phyloP scores from a whole-genome alignment of 2,797 vertebrate genomes.

The Brachyrhaphis roseni region DNA sequence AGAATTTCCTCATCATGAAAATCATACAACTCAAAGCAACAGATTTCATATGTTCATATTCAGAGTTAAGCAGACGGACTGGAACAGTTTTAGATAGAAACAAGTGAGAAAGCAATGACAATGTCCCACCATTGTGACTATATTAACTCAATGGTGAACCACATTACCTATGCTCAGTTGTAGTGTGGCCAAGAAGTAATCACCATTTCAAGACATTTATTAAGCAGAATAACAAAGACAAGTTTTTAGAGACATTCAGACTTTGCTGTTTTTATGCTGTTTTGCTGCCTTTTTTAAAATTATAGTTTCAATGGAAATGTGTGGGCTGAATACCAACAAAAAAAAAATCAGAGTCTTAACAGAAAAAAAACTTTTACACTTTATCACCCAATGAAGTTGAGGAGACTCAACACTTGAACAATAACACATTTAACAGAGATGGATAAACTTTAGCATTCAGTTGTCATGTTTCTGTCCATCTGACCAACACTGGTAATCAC shows the following conservation, averaged over 20 bases:
- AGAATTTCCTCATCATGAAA: not conserved
- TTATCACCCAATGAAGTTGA: not conserved
- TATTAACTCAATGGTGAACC: not conserved
- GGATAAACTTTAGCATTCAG: not conserved
- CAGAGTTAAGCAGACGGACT: not conserved
- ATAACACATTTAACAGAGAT: not conserved
- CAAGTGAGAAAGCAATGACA: not conserved
- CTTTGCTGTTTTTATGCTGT: not conserved
- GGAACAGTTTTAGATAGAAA: not conserved
- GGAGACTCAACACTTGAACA: not conserved
- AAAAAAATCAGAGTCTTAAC: not conserved
- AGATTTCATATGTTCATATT: not conserved
- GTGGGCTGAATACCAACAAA: not conserved
- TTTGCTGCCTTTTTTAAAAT: not conserved
- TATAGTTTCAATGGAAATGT: not conserved
- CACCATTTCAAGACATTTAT: not conserved
- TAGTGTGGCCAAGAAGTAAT: not conserved
- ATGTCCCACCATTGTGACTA: not conserved
- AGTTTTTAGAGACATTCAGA: not conserved
- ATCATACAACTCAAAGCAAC: not conserved
- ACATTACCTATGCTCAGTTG: not conserved
- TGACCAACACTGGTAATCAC: conserved; percentile 1
- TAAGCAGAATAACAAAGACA: not conserved
- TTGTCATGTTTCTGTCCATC: not conserved
- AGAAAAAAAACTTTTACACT: not conserved